Percentiles rank a stretch among this genome's conserved stretches.
These are phyloP conservation scores for Parus major DNA, from an alignment of 2,113 vertebrate genomes.

Conservation along the genomic window DNA sequence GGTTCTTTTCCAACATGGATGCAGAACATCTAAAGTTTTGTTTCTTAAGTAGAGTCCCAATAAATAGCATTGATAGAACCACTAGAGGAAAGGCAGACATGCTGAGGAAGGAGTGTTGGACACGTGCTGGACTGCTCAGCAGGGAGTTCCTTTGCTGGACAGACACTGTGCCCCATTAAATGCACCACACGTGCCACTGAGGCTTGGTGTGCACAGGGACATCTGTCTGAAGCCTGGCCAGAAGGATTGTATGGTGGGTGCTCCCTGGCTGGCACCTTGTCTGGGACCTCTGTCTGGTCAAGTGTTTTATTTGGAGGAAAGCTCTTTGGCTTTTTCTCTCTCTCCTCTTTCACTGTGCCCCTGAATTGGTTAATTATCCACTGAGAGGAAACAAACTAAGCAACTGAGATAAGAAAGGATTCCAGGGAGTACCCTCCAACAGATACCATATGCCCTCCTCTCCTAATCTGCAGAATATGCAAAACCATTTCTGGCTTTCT, in stretches of 20 bases:
- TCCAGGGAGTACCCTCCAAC: neutral
- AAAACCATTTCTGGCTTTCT: neutral
- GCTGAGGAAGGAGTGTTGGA: rapidly evolving
- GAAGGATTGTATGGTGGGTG: neutral
- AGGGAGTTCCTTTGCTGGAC: neutral
- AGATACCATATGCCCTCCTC: neutral
- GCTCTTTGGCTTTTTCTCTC: neutral
- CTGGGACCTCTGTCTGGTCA: neutral
- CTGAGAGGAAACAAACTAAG: neutral
- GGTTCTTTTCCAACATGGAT: neutral
- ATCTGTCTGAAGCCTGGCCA: neutral
- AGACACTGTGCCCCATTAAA: neutral
- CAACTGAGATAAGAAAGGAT: neutral
- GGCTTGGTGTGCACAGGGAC: neutral
- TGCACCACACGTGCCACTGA: rapidly evolving
- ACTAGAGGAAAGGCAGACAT: neutral
- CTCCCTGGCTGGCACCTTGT: neutral
- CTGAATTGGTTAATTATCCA: neutral
- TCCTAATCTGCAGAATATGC: neutral
- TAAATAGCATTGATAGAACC: neutral
- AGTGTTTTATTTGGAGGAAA: neutral
- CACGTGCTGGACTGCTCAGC: neutral
- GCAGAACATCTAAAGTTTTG: neutral
- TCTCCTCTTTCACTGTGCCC: neutral
- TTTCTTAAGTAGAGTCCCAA: neutral